Base-by-base conservation (phyloP, 2,797 vertebrate genomes). In the Margarornis squamiger region DNA sequence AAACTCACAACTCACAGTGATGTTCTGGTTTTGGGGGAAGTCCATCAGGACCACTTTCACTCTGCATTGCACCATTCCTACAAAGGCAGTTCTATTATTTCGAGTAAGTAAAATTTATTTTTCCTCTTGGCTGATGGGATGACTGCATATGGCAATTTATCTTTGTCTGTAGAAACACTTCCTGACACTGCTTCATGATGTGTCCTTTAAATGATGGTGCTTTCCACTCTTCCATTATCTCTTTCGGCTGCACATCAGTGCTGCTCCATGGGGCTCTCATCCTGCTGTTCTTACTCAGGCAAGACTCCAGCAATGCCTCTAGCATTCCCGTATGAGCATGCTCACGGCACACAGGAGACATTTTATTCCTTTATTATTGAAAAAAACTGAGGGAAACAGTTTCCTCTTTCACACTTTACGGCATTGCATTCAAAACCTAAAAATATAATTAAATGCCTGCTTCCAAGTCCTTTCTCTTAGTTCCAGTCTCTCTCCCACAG, bases 21-120 rank as follows among this genome's bases (percentile, higher is more conserved):
- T 0, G 0, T 23, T 62, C 41, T 14, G 22, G 13, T 63, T 63
- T 67, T 61, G 34, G 52, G 62, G 72, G 9, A 82, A 68, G 55
- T 55, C 88, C 83, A 45, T 7, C 67, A 89, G 83, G 71, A 86
- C n/a, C 61, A 49, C 46, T 74, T 52, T 65, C 49, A 41, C 61
- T 63, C 95, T 91, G 77, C 86, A 77, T 43, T 93, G 89, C 75
- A 95, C 72, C 89, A 80, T 43, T 82, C 61, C 67, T 51, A 36
- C 49, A 39, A 70, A 83, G 29, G 49, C 72, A 92, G 61, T 3
- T 68, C 72, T 85, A 4, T 17, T 63, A 29, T 52, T 90, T 83
- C 63, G 71, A 23, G 5, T 34, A 61, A 48, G 49, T 46, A 87
- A 54, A 63, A 80, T 83, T 65, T 72, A 76, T 49, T 91, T 93